Conservation (phyloP, 92 coral and sea anemone species). For the Metridium senile region DNA sequence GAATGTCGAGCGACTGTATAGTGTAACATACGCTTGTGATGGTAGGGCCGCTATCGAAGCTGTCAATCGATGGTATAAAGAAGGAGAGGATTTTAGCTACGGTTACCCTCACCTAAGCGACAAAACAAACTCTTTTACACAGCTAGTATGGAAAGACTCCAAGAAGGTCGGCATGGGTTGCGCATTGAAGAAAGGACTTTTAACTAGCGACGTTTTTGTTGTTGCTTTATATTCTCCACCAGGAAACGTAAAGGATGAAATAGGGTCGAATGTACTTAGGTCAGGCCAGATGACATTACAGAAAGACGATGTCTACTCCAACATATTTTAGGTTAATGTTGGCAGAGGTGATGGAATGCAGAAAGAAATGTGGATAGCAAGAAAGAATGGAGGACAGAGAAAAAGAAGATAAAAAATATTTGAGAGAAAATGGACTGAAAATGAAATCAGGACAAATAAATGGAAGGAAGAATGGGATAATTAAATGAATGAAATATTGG, state of each 20-base stretch:
- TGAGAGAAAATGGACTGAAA: too few relatives aligned
- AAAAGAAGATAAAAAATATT: too few relatives aligned
- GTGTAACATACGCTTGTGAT: slow-evolving; percentile 80
- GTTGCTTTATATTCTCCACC: slow-evolving; percentile 97
- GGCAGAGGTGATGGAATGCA: not conserved
- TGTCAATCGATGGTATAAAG: slow-evolving; percentile 83
- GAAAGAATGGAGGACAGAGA: not conserved
- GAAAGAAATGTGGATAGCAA: not conserved
- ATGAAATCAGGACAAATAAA: not conserved
- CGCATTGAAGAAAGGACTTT: slow-evolving; percentile 78
- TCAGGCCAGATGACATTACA: slow-evolving; percentile 60
- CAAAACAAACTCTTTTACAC: slow-evolving; percentile 89
- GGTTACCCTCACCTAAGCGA: slow-evolving; percentile 83
- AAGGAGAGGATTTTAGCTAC: slow-evolving; percentile 78
- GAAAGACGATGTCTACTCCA: slow-evolving; percentile 73
- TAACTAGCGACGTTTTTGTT: slow-evolving; percentile 87
- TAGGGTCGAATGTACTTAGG: slow-evolving; percentile 75
- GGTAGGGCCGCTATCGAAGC: slow-evolving; percentile 77
- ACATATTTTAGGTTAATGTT: slow-evolving; percentile 34
- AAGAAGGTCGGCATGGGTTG: slow-evolving; percentile 85
- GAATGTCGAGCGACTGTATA: slow-evolving; percentile 72
- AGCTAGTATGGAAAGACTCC: slow-evolving; percentile 81
- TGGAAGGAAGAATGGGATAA: not conserved
- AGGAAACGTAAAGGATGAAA: slow-evolving; percentile 73
- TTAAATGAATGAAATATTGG: not conserved